These are phyloP conservation scores for Psephotus haematonotus DNA, from an alignment of 2,113 vertebrate genomes.

Conservation along the genomic window DNA sequence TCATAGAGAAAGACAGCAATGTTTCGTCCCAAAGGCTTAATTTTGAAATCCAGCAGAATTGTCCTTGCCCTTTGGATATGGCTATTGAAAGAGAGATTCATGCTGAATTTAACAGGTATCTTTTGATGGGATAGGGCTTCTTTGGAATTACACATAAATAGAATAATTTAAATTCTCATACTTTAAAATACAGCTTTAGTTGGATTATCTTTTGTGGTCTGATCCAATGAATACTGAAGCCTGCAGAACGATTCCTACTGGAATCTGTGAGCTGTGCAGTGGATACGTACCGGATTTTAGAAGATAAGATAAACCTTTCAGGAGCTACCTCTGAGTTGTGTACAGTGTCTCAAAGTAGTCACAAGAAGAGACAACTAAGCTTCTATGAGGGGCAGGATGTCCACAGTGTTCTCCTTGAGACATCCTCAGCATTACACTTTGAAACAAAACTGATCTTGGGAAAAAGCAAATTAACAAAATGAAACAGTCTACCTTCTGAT, in stretches of 20 bases:
- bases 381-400: not conserved
- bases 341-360: not conserved
- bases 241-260: not conserved
- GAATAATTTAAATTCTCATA: not conserved
- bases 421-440: not conserved
- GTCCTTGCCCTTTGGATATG: not conserved
- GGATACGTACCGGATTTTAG: not conserved
- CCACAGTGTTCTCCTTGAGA: not conserved
- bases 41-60: slow-evolving; percentile 42
- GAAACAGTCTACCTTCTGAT: not conserved
- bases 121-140: not conserved
- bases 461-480: not conserved
- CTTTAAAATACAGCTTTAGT: not conserved
- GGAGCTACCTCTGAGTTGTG: not conserved
- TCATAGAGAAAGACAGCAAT: slow-evolving; percentile 15
- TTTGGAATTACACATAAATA: not conserved
- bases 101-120: not conserved
- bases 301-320: not conserved
- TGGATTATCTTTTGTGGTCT: not conserved
- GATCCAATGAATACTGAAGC: not conserved
- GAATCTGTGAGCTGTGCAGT: not conserved
- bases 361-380: not conserved
- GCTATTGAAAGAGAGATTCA: not conserved
- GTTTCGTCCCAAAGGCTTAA: slow-evolving; percentile 36
- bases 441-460: not conserved